These are phyloP conservation scores for Phrynocephalus forsythii DNA, from an alignment of 2,797 vertebrate genomes.

Conservation along the genomic window DNA sequence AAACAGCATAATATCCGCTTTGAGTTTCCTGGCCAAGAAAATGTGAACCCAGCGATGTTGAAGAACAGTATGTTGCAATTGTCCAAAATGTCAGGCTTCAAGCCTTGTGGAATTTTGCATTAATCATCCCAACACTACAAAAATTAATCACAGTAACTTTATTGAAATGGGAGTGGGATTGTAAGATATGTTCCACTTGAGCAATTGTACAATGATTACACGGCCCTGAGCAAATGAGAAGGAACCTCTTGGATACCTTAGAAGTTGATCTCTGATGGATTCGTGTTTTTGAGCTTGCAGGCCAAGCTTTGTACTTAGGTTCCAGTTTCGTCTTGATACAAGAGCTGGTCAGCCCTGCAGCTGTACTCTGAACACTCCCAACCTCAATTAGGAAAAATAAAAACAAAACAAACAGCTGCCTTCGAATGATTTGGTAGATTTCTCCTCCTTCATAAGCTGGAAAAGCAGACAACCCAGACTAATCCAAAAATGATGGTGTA, in stretches of 20 bases:
- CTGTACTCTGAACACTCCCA: conserved; percentile 60
- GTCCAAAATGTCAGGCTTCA: conserved; percentile 6
- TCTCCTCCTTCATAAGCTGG: neutral
- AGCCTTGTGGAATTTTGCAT: neutral
- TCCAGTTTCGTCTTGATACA: conserved; percentile 8
- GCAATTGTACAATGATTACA: conserved; percentile 9
- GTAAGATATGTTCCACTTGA: conserved; percentile 7
- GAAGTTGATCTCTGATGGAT: conserved; percentile 23
- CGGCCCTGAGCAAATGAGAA: neutral
- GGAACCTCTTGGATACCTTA: conserved; percentile 20
- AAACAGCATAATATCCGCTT: neutral
- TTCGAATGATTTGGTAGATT: conserved; percentile 18
- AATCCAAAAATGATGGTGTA: neutral
- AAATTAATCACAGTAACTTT: conserved; percentile 3
- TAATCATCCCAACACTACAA: conserved; percentile 10
- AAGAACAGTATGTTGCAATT: neutral
- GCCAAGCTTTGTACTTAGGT: conserved; percentile 5
- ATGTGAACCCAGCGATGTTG: neutral
- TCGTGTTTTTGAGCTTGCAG: conserved; percentile 8
- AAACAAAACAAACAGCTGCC: conserved; percentile 62
- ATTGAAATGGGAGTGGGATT: conserved; percentile 2
- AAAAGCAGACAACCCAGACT: conserved; percentile 12
- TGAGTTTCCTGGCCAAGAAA: neutral
- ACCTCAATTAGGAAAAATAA: conserved; percentile 51
- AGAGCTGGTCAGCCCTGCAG: conserved; percentile 44